phyloP scores from a whole-genome alignment of 2,888 invertebrate genomes.

The Ferdinandea cuprea region DNA sequence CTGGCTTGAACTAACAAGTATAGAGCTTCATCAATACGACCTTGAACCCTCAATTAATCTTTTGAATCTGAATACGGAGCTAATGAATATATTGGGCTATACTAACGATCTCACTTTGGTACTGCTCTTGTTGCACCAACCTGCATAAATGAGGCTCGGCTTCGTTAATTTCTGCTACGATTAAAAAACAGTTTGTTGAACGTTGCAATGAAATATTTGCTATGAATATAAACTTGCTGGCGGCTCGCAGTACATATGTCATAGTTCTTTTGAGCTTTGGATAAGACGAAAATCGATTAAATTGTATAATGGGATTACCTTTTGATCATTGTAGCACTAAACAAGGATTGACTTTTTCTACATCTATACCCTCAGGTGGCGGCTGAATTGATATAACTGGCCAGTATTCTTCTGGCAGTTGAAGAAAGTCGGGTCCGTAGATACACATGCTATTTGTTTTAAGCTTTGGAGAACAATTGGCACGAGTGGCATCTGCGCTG shows the following conservation, averaged over 20 bases:
- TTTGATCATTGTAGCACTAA: background rate
- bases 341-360: conserved; percentile 38
- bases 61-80: too few species aligned
- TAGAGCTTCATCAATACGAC: too few species aligned
- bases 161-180: too few species aligned
- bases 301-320: conserved; percentile 6
- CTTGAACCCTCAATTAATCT: too few species aligned
- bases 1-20: too few species aligned
- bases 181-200: too few species aligned
- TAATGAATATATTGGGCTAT: too few species aligned
- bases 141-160: too few species aligned
- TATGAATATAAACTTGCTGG: too few species aligned
- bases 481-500: conserved; percentile 75
- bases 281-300: conserved; percentile 45
- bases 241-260: conserved; percentile 19
- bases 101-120: too few species aligned
- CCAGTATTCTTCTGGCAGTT: conserved; percentile 33
- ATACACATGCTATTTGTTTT: conserved; percentile 42
- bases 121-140: too few species aligned
- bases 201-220: too few species aligned
- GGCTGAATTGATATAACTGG: background rate
- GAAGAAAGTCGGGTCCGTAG: conserved; percentile 53
- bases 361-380: conserved; percentile 5
- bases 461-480: conserved; percentile 41
- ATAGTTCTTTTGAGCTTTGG: conserved; percentile 44